A percentile compares a stretch with the other conserved stretches of the same genome.
phyloP scores from a whole-genome alignment of 2,797 vertebrate genomes.

The Sternarchorhynchus goeldii region DNA sequence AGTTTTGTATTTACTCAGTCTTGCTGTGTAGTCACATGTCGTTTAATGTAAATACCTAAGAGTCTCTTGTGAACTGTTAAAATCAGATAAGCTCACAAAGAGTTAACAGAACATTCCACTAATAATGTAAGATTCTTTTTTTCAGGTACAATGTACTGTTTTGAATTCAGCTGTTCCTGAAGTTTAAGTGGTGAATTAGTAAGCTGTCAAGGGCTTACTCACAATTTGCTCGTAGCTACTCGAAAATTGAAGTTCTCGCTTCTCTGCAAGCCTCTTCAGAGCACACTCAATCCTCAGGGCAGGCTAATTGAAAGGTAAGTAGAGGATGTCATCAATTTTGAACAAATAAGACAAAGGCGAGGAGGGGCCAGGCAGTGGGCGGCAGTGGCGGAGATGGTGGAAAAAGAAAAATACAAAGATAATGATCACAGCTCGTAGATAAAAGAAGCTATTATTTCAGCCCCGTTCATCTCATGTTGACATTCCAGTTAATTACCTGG shows the following conservation, averaged over 20 bases:
- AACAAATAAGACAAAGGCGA: conserved; percentile 67
- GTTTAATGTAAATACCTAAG: background rate
- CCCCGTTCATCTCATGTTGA: conserved; percentile 66
- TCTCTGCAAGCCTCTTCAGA: conserved; percentile 53
- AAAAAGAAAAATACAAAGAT: conserved; percentile 61
- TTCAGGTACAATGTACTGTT: conserved; percentile 31
- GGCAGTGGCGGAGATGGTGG: conserved; percentile 43
- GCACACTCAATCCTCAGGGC: conserved; percentile 60
- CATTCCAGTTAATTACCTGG: conserved; percentile 67
- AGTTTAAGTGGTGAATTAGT: conserved; percentile 54
- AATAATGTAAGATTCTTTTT: conserved; percentile 16
- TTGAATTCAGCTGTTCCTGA: conserved; percentile 47
- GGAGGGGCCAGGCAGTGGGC: conserved; percentile 42
- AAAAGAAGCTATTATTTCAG: conserved; percentile 70
- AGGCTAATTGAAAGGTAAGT: conserved; percentile 68
- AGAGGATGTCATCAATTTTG: conserved; percentile 68
- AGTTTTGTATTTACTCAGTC: background rate
- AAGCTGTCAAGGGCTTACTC: conserved; percentile 54
- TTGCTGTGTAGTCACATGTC: background rate
- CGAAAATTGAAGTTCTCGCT: conserved; percentile 58
- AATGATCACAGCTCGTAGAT: conserved; percentile 65
- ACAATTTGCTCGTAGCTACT: conserved; percentile 61
- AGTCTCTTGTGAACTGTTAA: background rate
- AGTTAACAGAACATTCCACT: conserved; percentile 31
- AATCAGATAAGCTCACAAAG: conserved; percentile 31